Evolutionary conservation across 2,113 vertebrate genomes (phyloP).

Genomic region (Phylloscopus trochiloides): DNA sequence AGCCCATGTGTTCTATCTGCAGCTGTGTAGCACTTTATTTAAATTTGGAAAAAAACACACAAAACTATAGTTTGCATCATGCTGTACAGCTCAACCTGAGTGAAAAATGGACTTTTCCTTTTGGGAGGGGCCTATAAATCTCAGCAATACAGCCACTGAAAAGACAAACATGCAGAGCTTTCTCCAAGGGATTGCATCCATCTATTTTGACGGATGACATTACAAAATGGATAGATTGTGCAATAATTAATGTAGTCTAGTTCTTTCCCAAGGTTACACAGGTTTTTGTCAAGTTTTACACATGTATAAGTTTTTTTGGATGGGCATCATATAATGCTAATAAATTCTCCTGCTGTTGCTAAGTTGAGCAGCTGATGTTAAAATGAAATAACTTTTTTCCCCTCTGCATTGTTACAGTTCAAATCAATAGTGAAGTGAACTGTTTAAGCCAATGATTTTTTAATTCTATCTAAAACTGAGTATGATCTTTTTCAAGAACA

Average conservation of each 20-base stretch:
- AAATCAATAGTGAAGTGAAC: background rate
- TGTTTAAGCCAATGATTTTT: background rate
- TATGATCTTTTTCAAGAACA: background rate
- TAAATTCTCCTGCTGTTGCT: background rate
- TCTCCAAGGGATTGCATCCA: background rate
- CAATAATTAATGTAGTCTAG: background rate
- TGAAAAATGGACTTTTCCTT: background rate
- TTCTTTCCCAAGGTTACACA: background rate
- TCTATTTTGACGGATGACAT: background rate
- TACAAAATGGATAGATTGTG: background rate
- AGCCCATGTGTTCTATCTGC: background rate
- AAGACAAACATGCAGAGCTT: background rate
- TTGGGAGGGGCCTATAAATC: background rate
- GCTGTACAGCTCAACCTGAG: background rate
- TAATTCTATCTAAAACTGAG: background rate
- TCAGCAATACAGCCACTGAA: background rate
- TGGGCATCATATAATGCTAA: accelerated
- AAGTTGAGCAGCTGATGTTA: background rate
- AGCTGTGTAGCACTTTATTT: background rate
- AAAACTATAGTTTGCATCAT: background rate
- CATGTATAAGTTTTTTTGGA: background rate
- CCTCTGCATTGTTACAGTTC: background rate
- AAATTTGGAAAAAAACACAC: background rate
- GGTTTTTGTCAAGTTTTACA: background rate
- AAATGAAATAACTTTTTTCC: background rate